Evolutionary conservation across 2,113 vertebrate species (phyloP), one percentile per base, ranked within the genome.

Genomic region (Coryphaenoides rupestris): DNA sequence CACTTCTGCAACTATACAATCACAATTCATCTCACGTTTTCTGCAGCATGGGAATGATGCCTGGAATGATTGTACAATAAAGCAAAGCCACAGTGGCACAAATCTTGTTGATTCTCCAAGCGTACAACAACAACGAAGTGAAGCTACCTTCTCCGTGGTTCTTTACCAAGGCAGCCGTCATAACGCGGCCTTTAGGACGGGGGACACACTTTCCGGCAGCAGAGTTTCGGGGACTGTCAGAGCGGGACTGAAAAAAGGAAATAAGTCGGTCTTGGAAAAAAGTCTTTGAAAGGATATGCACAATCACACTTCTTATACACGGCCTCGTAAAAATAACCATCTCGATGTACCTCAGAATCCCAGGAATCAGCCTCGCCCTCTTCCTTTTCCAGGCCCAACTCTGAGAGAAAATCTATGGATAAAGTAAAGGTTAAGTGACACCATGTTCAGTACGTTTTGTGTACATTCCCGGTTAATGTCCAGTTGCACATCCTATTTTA

Each of bases 331-430:
- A 40, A 40, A 40, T 12, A n/a, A n/a, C 2, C 33, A 12, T 40
- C 7, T 12, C 13, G 33, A 40, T 19, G 16, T 77, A 98, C 95
- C 93, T 96, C 94, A 7, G 95, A 95, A 81, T 94, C 94, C 93
- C 92, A 95, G 15, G 93, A 95, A 16, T 93, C 90, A 23, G 60
- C 79, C n/a, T 92, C 91, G 2, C 93, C 86, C 12, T 83, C 81
- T 62, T 64, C 86, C 24, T 80, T 85, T 68, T 91, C 87, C 21
- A 92, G 78, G 79, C 88, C 93, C 68, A 90, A 63, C 65, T 90
- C 82, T 23, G 88, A 89, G 60, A 91, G 62, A 66, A 87, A 89
- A 87, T 86, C 94, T 94, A 76, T 22, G 77, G 72, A 14, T 28
- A 16, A 53, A 13, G n/a, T 3, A 46, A 60, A 45, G 62, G 47